Conservation (phyloP, 1,140 invertebrate genomes). For the Anagrus nilaparvatae region DNA sequence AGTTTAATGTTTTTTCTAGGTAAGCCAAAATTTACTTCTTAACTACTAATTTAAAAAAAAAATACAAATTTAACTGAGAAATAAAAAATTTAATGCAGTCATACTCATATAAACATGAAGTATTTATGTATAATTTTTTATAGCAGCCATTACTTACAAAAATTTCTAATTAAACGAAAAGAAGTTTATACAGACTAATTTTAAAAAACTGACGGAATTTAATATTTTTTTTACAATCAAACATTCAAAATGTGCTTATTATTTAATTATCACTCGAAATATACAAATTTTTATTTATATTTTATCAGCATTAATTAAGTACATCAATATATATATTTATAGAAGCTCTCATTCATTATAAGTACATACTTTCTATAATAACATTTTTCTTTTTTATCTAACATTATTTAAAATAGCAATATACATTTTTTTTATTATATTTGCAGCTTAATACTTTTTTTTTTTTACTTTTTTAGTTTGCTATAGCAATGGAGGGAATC, state of each 20-base stretch:
- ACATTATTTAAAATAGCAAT: conserved; percentile 39
- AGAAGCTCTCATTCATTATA: conserved; percentile 16
- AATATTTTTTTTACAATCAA: conserved; percentile 30
- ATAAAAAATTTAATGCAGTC: no score
- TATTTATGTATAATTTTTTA: conserved; percentile 6
- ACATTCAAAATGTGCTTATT: conserved; percentile 30
- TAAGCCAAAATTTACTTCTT: no score
- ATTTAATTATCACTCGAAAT: conserved; percentile 33
- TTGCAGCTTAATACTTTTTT: conserved; percentile 29
- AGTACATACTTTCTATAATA: background rate
- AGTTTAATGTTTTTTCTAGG: background rate
- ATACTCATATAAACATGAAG: conserved; percentile 17
- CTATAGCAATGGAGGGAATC: conserved; percentile 41
- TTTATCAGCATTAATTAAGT: conserved; percentile 20
- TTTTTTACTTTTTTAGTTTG: conserved; percentile 21
- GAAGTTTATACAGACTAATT: conserved; percentile 24
- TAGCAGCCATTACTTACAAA: conserved; percentile 7
- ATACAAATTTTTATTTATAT: conserved; percentile 34
- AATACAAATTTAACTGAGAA: no score
- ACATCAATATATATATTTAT: conserved; percentile 21
- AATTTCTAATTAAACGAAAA: conserved; percentile 22
- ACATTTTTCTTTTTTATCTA: conserved; percentile 32
- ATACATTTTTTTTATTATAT: conserved; percentile 26
- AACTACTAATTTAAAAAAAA: no score
- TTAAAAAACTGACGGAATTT: conserved; percentile 15